A percentile compares a stretch with the other conserved stretches of the same genome.
phyloP scores from a whole-genome alignment of 2,797 vertebrate genomes.

The Hemitrygon akajei region DNA sequence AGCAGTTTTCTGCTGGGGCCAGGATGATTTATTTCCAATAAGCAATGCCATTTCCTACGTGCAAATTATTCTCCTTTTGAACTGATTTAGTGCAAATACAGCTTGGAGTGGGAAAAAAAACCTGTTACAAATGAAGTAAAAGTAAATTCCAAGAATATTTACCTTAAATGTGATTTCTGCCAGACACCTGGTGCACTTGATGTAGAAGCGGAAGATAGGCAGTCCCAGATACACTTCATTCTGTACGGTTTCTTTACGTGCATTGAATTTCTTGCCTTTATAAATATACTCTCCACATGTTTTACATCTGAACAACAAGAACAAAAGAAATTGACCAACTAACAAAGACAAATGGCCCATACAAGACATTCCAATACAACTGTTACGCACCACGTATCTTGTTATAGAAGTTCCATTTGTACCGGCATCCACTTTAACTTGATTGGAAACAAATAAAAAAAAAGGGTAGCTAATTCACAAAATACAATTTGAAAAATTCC shows the following conservation, averaged over 20 bases:
- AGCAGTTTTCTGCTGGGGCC: too few relatives aligned
- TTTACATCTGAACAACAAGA: slow-evolving; percentile 70
- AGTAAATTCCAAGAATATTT: not conserved
- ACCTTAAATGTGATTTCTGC: slow-evolving; percentile 98
- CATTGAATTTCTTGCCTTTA: slow-evolving; percentile 97
- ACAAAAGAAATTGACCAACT: not conserved
- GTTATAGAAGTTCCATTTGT: not conserved
- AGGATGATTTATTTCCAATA: too few relatives aligned
- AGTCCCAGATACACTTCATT: slow-evolving; percentile 86
- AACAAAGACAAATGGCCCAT: not conserved
- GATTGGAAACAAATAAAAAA: not conserved
- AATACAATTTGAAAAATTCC: not conserved
- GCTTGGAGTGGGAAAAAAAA: not conserved
- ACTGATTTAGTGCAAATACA: not conserved
- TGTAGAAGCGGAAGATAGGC: slow-evolving; percentile 96
- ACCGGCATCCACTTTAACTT: not conserved
- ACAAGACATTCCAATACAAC: not conserved
- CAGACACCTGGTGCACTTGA: slow-evolving; percentile 90
- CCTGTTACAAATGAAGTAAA: not conserved
- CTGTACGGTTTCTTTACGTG: slow-evolving; percentile 85
- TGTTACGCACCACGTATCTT: not conserved
- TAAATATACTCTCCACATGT: slow-evolving; percentile 97
- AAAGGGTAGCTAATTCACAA: not conserved
- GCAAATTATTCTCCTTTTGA: not conserved
- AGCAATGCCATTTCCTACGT: too few relatives aligned